Evolutionary conservation across 2,113 vertebrate species (phyloP).

Genomic region (Rhagologus leucostigma): DNA sequence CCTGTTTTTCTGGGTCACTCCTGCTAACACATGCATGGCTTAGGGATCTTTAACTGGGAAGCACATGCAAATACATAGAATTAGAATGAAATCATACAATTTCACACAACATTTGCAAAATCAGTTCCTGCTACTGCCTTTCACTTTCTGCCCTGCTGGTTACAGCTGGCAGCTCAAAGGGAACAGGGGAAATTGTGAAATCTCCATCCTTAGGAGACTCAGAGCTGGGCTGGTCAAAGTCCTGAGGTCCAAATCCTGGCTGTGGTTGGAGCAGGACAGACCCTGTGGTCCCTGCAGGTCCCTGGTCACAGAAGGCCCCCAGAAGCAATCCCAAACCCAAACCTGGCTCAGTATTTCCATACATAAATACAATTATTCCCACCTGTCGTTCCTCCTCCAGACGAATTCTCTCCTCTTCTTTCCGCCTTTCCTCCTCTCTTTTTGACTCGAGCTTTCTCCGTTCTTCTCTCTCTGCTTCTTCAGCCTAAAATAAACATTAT

Average conservation of each 20-base stretch:
- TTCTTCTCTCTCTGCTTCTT: constrained; percentile 91
- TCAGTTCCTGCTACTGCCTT: background rate
- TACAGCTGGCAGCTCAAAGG: background rate
- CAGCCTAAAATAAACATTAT: constrained; percentile 72
- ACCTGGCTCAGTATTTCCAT: background rate
- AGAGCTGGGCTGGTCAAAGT: background rate
- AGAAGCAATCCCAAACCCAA: background rate
- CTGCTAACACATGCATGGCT: background rate
- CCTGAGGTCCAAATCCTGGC: background rate
- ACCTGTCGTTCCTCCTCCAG: constrained; percentile 81
- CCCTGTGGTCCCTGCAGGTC: background rate
- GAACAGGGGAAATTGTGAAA: background rate
- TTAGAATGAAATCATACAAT: background rate
- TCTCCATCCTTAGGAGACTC: background rate
- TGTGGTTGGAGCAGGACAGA: background rate
- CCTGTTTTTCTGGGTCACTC: constrained; percentile 18
- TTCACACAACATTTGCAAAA: background rate
- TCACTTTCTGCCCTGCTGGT: background rate
- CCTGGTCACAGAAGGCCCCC: background rate
- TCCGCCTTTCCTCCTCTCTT: constrained; percentile 84
- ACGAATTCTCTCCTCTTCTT: constrained; percentile 84
- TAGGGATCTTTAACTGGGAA: background rate
- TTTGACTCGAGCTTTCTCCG: constrained; percentile 85
- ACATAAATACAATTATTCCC: background rate
- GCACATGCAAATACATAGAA: background rate